Base-by-base conservation (phyloP, 2,888 invertebrate species). In the Romanomermis culicivorax region DNA sequence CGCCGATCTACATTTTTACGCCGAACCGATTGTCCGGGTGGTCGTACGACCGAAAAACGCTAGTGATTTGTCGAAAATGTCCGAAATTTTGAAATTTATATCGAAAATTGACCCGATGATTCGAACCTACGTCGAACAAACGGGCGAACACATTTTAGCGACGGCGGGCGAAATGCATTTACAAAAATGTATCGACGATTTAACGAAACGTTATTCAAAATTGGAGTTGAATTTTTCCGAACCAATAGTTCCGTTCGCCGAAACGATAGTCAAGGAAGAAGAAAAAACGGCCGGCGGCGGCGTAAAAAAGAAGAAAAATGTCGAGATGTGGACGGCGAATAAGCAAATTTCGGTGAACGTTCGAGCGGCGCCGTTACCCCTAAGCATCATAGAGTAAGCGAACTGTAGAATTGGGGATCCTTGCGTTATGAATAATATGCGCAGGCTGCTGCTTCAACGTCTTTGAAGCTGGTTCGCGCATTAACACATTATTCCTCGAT, bases 161-260 rank as follows among this genome's bases (percentile, higher is more conserved):
- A 91, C 95, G 0, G 84, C 93, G 1, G 97, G 97, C 0, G 91
- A 97, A 74, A 85, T 97, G 1, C 97, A 97, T 71, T 76, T 97
- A 53, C 85, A 93, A 68, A 80, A 89, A 66, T 97, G 97, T 72
- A 74, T 97, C 2, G 84, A 85, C 67, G 97, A 97, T 73, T 76
- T 97, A 53, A 80, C 78, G 59, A 77, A 77, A 60, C 71, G 73
- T 72, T 56, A 47, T 20, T 42, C 29, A 7, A 2, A 54, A 45
- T 24, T 58, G 23, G 81, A 85, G 52, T 75, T 93, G n/a, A 80
- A 80, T 59, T 86, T 85, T 0, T 95, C 95, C 0, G 80, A 83
- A 65, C 95, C 95, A 0, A 93, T 97, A 63, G 93, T 97, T 1
- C 85, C 93, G 3, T 87, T 95, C 66, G 77, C 85, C 61, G 97